These are phyloP conservation scores for Antitype chi DNA, from an alignment of 2,888 invertebrate genomes.

Conservation along the genomic window DNA sequence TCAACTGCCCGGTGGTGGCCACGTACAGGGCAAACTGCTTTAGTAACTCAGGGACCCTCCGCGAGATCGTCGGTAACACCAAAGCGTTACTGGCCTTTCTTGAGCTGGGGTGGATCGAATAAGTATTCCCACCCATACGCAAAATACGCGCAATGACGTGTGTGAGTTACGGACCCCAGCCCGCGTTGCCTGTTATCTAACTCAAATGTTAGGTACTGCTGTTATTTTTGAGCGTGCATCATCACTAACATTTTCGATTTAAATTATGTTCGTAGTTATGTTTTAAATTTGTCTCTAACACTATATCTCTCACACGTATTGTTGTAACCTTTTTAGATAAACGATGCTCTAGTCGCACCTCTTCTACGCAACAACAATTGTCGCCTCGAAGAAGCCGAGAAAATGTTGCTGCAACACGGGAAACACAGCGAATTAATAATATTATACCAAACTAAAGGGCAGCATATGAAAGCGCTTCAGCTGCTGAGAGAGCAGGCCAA, in stretches of 20 bases:
- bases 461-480: conserved; percentile 97
- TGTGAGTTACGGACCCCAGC: too few relatives aligned
- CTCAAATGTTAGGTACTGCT: too few relatives aligned
- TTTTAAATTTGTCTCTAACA: neutral
- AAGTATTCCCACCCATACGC: too few relatives aligned
- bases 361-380: conserved; percentile 97
- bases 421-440: conserved; percentile 98
- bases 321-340: conserved; percentile 91
- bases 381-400: conserved; percentile 98
- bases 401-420: conserved; percentile 95
- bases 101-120: too few relatives aligned
- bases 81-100: too few relatives aligned
- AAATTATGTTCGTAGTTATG: neutral
- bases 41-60: too few relatives aligned
- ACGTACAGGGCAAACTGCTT: too few relatives aligned
- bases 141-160: too few relatives aligned
- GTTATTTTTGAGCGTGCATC: too few relatives aligned
- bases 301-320: neutral
- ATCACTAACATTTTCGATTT: neutral
- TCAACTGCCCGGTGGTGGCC: too few relatives aligned
- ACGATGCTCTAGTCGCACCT: conserved; percentile 98
- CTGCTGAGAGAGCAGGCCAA: conserved; percentile 94
- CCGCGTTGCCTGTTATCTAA: too few relatives aligned
- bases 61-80: too few relatives aligned
- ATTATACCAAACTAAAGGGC: conserved; percentile 98